These are phyloP conservation scores for Podarcis cretensis DNA, from an alignment of 2,113 vertebrate species.

Conservation along the genomic window DNA sequence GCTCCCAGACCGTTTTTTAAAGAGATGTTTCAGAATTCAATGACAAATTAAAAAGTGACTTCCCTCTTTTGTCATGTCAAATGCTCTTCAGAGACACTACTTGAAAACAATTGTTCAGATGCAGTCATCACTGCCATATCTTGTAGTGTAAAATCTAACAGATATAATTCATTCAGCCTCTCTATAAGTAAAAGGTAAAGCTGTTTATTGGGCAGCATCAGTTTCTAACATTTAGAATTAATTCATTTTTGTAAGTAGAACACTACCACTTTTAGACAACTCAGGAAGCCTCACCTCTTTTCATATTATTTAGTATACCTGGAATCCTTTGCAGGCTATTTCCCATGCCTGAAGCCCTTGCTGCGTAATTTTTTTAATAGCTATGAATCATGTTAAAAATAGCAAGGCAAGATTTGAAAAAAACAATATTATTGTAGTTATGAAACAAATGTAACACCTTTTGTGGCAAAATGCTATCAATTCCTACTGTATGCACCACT, in stretches of 20 bases:
- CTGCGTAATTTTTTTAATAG: neutral
- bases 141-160: neutral
- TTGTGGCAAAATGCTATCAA: neutral
- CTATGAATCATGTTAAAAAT: neutral
- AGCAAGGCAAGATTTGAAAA: neutral
- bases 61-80: neutral
- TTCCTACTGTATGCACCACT: neutral
- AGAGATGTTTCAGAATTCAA: neutral
- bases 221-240: constrained; percentile 27
- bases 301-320: neutral
- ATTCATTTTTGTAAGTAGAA: constrained; percentile 22
- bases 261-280: neutral
- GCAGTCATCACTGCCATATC: neutral
- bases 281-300: constrained; percentile 8
- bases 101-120: neutral
- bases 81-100: neutral
- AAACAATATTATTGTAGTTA: neutral
- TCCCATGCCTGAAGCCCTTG: neutral
- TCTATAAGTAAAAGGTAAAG: neutral
- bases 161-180: neutral
- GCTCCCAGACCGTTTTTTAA: neutral
- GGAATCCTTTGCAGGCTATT: constrained; percentile 13
- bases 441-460: neutral
- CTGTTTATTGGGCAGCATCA: neutral
- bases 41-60: no score